Evolutionary conservation across 1,140 invertebrate genomes (phyloP), one percentile per base, ranked within the genome.

Genomic region (Diabrotica virgifera): DNA sequence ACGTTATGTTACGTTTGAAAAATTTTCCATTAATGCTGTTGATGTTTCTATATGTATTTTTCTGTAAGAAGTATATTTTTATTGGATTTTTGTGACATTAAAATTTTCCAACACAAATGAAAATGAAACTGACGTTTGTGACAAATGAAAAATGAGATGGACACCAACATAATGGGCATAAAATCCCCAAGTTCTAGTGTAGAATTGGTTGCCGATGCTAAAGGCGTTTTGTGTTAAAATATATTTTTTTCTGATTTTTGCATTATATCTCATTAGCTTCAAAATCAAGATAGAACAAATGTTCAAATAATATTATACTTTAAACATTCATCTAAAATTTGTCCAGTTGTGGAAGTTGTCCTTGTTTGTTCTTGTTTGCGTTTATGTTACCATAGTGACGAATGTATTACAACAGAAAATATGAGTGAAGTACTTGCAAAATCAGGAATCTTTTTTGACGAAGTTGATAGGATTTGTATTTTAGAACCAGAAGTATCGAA

Each of bases 381-480:
- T 24, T 24, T 24, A 24, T 24, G 24, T 24, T 2, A 24, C 24
- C 24, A 24, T 24, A 24, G 24, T 24, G 24, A 24, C 24, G 24
- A 24, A 24, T 24, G 24, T 24, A 24, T 24, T 24, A 24, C n/a
- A n/a, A n/a, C n/a, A n/a, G 4, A 24, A 24, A 58, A 46, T 10
- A 91, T 92, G 83, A 85, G 89, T 57, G 91, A 93, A 73, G 84
- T 87, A 64, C 77, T 93, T 52, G 80, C 85, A 52, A 88, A 89
- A 80, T 85, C 86, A 61, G 91, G 91, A 46, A 82, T 95, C 67
- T 92, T 88, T 81, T 90, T 95, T 68, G 92, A 95, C 79, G 92
- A 95, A 80, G 85, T 94, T 14, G 90, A 93, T 76, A 94, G 93
- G 84, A 87, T 95, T 66, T 83, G 90, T 72, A 85, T 95, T 63